Evolutionary conservation across 2,888 invertebrate species (phyloP).

Genomic region (Ochropleura leucogaster): DNA sequence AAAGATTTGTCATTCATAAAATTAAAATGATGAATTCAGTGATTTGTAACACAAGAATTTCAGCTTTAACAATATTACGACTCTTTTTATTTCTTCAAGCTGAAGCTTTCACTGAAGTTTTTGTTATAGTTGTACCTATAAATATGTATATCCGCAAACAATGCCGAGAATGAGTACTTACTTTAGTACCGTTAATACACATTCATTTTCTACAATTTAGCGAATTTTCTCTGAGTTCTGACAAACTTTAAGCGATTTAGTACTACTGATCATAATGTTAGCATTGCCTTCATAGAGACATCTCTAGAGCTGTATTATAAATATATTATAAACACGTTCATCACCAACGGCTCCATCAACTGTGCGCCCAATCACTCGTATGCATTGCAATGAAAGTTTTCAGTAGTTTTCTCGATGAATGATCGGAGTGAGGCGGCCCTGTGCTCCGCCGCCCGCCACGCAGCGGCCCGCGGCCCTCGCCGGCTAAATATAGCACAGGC

Average conservation of each 20-base stretch:
- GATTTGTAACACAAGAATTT: conserved; percentile 66
- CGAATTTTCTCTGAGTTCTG: conserved; percentile 7
- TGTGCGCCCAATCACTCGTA: conserved; percentile 34
- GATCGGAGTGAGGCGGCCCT: conserved; percentile 80
- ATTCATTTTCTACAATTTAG: conserved; percentile 18
- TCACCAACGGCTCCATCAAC: conserved; percentile 37
- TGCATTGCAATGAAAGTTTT: conserved; percentile 64
- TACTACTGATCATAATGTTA: conserved; percentile 19
- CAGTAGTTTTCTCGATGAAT: conserved; percentile 78
- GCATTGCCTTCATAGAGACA: conserved; percentile 38
- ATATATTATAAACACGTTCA: conserved; percentile 35
- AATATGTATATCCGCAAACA: conserved; percentile 15
- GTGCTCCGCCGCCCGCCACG: conserved; percentile 71
- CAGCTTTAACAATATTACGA: conserved; percentile 40
- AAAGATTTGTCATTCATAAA: conserved; percentile 85
- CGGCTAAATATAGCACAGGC: conserved; percentile 87
- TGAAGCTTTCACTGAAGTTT: conserved; percentile 4
- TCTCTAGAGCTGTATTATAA: conserved; percentile 29
- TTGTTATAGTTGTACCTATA: background rate
- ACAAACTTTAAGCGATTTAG: conserved; percentile 19
- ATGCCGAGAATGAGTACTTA: conserved; percentile 15
- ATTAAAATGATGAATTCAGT: conserved; percentile 74
- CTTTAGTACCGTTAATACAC: conserved; percentile 7
- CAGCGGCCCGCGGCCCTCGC: conserved; percentile 83
- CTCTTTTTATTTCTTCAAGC: conserved; percentile 28